Percentiles rank a stretch among this genome's conserved stretches.
phyloP scores from a whole-genome alignment of 2,113 vertebrate genomes.

The Callipepla californica region DNA sequence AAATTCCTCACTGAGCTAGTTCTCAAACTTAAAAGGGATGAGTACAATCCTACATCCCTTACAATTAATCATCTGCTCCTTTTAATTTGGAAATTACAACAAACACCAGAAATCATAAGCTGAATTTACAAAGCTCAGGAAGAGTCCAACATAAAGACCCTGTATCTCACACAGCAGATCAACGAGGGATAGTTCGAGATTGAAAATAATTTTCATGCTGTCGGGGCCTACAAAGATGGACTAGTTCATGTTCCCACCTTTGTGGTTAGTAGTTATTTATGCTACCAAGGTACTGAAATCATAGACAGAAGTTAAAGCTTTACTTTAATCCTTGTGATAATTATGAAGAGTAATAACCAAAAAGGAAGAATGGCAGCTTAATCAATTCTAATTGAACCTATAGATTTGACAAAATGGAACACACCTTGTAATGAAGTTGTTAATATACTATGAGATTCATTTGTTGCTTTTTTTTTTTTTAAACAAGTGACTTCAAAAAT shows the following conservation, averaged over 20 bases:
- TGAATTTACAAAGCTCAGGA: neutral
- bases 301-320: neutral
- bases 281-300: neutral
- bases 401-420: neutral
- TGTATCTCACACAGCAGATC: neutral
- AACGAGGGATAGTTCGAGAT: neutral
- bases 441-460: neutral
- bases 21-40: neutral
- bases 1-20: neutral
- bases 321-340: neutral
- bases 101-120: neutral
- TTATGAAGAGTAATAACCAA: neutral
- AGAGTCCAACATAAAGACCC: neutral
- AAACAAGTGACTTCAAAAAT: conserved; percentile 6
- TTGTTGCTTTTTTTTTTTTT: neutral
- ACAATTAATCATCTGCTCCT: neutral
- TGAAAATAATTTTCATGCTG: neutral
- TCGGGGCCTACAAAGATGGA: neutral
- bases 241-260: neutral
- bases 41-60: neutral
- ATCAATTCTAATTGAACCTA: neutral
- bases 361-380: conserved; percentile 1
- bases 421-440: neutral
- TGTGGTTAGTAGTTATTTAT: neutral
- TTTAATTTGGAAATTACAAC: neutral